Percentiles rank a stretch among this genome's conserved stretches.
These are phyloP conservation scores for Meta bourneti DNA, from an alignment of 2,888 invertebrate genomes.

Conservation along the genomic window DNA sequence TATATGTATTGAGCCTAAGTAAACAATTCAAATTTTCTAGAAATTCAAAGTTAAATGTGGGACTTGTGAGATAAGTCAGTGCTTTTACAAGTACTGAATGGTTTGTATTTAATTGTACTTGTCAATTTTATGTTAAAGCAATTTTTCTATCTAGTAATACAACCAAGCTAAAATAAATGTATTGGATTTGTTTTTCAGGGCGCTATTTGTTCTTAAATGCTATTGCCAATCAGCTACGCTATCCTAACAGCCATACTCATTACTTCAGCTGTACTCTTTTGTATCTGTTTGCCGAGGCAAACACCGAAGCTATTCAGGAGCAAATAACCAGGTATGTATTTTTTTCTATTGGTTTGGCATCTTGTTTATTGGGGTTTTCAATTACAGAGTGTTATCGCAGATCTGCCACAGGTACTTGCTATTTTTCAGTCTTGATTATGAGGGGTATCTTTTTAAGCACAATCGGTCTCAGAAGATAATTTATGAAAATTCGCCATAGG, in stretches of 20 bases:
- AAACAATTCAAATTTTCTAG: too few species aligned
- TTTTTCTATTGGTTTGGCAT: not conserved
- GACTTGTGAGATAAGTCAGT: too few species aligned
- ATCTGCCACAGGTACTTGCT: too few species aligned
- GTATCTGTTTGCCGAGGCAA: conserved; percentile 98
- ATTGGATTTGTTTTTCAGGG: conserved; percentile 79
- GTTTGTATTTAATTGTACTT: not conserved
- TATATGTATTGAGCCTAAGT: too few species aligned
- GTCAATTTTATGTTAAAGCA: conserved; percentile 1
- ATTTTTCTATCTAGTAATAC: not conserved
- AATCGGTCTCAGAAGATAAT: too few species aligned
- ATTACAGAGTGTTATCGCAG: too few species aligned
- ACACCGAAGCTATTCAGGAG: conserved; percentile 98
- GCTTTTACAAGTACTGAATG: too few species aligned
- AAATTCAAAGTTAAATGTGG: too few species aligned
- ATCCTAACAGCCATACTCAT: conserved; percentile 99
- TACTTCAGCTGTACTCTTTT: conserved; percentile 99
- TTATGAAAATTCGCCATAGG: too few species aligned
- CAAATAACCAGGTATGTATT: conserved; percentile 89
- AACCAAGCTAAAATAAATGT: too few species aligned
- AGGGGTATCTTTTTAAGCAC: too few species aligned
- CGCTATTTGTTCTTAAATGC: conserved; percentile 98
- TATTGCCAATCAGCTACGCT: conserved; percentile 98
- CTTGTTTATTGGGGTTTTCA: conserved; percentile 19
- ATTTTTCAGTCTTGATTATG: too few species aligned